These are phyloP conservation scores for Tamias sibiricus DNA, from an alignment of 2,113 vertebrate genomes.

Conservation along the genomic window DNA sequence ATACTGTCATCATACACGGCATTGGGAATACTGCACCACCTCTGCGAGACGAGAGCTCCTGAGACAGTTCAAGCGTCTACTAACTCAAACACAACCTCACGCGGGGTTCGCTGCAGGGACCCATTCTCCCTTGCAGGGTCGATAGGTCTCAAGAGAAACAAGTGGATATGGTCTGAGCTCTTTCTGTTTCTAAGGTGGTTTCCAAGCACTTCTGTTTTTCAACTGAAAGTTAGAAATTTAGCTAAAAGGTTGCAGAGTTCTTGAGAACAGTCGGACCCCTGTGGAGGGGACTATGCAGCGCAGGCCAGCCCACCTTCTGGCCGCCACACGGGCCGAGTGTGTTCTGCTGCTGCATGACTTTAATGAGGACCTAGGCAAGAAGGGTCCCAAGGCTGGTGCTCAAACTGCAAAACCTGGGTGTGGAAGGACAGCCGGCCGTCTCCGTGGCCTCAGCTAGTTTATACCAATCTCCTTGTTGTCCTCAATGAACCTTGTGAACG, in stretches of 20 bases:
- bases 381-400: conserved; percentile 74
- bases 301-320: conserved; percentile 93
- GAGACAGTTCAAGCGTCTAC: conserved; percentile 94
- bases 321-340: conserved; percentile 90
- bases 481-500: conserved; percentile 98
- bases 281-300: conserved; percentile 91
- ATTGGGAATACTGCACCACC: conserved; percentile 87
- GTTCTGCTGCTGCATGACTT: conserved; percentile 85
- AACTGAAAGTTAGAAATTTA: conserved; percentile 82
- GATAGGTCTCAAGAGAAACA: conserved; percentile 80
- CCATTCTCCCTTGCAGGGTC: conserved; percentile 66
- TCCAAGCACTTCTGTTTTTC: conserved; percentile 80
- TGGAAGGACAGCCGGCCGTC: conserved; percentile 86
- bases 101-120: conserved; percentile 67
- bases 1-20: conserved; percentile 94
- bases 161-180: conserved; percentile 84
- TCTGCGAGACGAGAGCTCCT: conserved; percentile 93
- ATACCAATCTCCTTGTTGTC: conserved; percentile 99
- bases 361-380: conserved; percentile 86
- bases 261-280: conserved; percentile 90
- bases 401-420: conserved; percentile 87
- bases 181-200: conserved; percentile 81
- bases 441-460: conserved; percentile 89
- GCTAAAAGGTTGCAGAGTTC: conserved; percentile 84
- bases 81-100: conserved; percentile 90